Conservation (phyloP, 2,888 invertebrate genomes). For the Drosophila ezoana region DNA sequence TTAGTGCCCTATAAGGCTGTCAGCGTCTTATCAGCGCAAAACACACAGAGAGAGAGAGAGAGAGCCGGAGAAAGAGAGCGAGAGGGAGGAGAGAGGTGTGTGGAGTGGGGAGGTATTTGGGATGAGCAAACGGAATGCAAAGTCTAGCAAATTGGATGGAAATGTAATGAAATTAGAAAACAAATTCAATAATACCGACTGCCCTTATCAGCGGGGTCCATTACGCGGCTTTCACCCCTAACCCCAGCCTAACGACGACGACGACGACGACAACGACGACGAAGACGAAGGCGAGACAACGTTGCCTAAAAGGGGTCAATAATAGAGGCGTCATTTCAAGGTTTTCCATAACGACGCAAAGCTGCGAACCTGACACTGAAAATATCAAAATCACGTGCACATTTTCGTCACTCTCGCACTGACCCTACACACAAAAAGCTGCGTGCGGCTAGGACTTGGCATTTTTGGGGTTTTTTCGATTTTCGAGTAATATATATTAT, state of each 20-base stretch:
- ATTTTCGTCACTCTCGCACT: conserved; percentile 21
- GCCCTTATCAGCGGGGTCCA: conserved; percentile 53
- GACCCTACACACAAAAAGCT: conserved; percentile 42
- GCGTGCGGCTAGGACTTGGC: neutral
- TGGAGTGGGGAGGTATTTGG: neutral
- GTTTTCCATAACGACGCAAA: conserved; percentile 26
- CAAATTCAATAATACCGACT: conserved; percentile 61
- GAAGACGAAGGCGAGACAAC: conserved; percentile 1
- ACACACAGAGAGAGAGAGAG: conserved; percentile 46
- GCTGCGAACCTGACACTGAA: conserved; percentile 71
- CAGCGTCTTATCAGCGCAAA: conserved; percentile 60
- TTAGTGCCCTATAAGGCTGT: conserved; percentile 22
- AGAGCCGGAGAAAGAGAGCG: neutral
- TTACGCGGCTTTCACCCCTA: conserved; percentile 68
- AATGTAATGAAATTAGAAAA: conserved; percentile 56
- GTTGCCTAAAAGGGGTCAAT: conserved; percentile 58
- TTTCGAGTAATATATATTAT: neutral
- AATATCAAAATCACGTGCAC: conserved; percentile 61
- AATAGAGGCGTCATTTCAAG: conserved; percentile 42
- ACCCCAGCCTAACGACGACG: conserved; percentile 28
- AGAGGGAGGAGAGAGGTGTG: neutral
- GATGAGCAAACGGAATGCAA: conserved; percentile 43
- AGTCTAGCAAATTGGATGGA: conserved; percentile 17
- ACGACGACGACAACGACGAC: conserved; percentile 4
- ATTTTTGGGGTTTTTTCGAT: neutral